Conservation (phyloP, 2,888 invertebrate species). For the Brachypalpus laphriformis region DNA sequence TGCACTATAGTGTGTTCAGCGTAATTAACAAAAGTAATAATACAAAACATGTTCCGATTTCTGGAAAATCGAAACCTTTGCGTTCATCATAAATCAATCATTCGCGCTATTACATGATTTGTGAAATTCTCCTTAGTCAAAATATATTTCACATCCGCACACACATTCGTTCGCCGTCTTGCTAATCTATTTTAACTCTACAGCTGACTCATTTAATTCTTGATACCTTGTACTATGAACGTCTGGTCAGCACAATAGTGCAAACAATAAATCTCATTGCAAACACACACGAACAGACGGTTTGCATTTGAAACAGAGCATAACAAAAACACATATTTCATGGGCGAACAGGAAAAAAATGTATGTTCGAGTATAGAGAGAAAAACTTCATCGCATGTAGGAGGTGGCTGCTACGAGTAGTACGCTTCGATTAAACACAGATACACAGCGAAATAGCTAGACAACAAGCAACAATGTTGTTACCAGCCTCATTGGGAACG, state of each 20-base stretch:
- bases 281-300: conserved; percentile 3
- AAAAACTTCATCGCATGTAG: conserved; percentile 73
- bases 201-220: conserved; percentile 42
- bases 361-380: background rate
- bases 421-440: conserved; percentile 55
- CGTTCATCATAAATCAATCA: conserved; percentile 57
- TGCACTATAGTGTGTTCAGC: background rate
- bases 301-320: conserved; percentile 68
- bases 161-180: background rate
- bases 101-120: conserved; percentile 11
- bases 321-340: conserved; percentile 58
- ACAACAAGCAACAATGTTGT: conserved; percentile 75
- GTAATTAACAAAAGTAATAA: background rate
- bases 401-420: conserved; percentile 62
- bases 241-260: conserved; percentile 25
- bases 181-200: conserved; percentile 32
- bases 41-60: conserved; percentile 8
- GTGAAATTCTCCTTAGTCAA: background rate
- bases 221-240: background rate
- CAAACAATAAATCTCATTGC: conserved; percentile 40
- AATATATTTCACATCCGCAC: background rate
- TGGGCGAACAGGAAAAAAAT: conserved; percentile 41
- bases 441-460: conserved; percentile 19
- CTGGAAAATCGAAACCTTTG: conserved; percentile 8
- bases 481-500: conserved; percentile 65